phyloP scores from a whole-genome alignment of 2,113 vertebrate genomes.

The Vulpes lagopus region DNA sequence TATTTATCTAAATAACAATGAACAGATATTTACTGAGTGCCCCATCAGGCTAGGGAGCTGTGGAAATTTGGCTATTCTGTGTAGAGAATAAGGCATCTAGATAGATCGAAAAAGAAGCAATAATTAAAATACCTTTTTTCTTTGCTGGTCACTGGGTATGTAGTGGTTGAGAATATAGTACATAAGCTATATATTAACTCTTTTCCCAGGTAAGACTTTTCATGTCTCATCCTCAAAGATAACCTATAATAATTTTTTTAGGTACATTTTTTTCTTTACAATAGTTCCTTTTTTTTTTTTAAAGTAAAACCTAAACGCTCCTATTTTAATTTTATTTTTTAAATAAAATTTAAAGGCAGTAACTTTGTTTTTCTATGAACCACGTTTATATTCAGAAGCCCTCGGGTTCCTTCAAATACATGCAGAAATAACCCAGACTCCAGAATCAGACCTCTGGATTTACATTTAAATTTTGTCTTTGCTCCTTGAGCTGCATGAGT shows the following conservation, averaged over 20 bases:
- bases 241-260: background rate
- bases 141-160: background rate
- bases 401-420: background rate
- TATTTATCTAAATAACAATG: constrained; percentile 70
- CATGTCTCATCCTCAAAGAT: background rate
- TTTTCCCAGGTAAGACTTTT: background rate
- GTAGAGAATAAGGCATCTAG: background rate
- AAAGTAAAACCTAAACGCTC: background rate
- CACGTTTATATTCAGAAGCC: background rate
- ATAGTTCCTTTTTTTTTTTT: background rate
- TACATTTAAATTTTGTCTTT: background rate
- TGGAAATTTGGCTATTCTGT: constrained; percentile 1
- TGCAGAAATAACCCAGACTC: background rate
- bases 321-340: background rate
- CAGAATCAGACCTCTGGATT: background rate
- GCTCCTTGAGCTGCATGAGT: background rate
- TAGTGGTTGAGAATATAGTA: background rate
- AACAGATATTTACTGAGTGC: constrained; percentile 68
- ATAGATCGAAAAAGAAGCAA: background rate
- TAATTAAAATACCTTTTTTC: background rate
- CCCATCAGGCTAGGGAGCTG: background rate
- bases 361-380: background rate
- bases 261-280: background rate
- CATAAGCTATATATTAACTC: background rate
- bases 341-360: background rate